These are phyloP conservation scores for Lingula anatina DNA, from an alignment of 2,888 invertebrate genomes.

Conservation along the genomic window DNA sequence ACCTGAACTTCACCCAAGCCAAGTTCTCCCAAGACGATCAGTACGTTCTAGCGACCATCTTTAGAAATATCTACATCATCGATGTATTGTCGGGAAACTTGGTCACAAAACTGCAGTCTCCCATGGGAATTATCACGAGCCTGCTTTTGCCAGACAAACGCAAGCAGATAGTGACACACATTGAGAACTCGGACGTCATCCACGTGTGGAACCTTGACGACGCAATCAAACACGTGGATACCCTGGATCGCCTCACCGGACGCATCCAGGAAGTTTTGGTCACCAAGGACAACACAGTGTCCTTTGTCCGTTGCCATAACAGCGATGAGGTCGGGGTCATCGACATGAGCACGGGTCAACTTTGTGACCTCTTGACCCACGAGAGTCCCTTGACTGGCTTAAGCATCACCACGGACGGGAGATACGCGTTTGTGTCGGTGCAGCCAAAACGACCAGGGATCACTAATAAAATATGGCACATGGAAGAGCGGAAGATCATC, in stretches of 20 bases:
- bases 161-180: slow-evolving; percentile 36
- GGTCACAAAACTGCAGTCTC: slow-evolving; percentile 39
- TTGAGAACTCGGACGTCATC: slow-evolving; percentile 22
- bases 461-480: slow-evolving; percentile 44
- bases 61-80: slow-evolving; percentile 48
- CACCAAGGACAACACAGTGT: slow-evolving; percentile 25
- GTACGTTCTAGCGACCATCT: slow-evolving; percentile 40
- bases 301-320: slow-evolving; percentile 32
- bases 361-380: slow-evolving; percentile 48
- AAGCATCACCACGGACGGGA: slow-evolving; percentile 35
- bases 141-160: slow-evolving; percentile 27
- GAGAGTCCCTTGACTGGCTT: slow-evolving; percentile 32
- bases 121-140: slow-evolving; percentile 39
- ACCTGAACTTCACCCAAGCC: slow-evolving; percentile 36
- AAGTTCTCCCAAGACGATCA: slow-evolving; percentile 40
- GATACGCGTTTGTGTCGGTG: slow-evolving; percentile 35
- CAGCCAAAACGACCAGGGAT: slow-evolving; percentile 24
- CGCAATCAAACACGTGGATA: slow-evolving; percentile 33
- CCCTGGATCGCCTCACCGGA: slow-evolving; percentile 40
- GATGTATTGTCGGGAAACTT: slow-evolving; percentile 22
- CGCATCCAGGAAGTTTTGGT: slow-evolving; percentile 31
- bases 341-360: slow-evolving; percentile 40
- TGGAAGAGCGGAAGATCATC: slow-evolving; percentile 32
- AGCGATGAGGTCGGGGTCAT: slow-evolving; percentile 49
- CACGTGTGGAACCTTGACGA: slow-evolving; percentile 44